These are phyloP conservation scores for Tachysurus vachellii DNA, from an alignment of 2,113 vertebrate genomes.

Conservation along the genomic window DNA sequence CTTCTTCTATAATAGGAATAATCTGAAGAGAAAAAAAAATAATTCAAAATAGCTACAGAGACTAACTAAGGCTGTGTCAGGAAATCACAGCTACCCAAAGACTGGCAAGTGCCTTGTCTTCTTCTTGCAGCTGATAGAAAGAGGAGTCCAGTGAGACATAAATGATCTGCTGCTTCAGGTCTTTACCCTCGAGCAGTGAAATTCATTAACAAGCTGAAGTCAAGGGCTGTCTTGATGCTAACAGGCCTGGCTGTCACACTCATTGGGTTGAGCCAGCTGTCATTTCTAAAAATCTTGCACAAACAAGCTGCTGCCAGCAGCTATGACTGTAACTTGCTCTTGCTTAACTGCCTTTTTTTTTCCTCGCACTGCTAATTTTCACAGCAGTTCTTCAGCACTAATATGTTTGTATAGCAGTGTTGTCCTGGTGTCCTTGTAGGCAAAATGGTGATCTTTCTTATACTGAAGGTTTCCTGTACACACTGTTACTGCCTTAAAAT, in stretches of 20 bases:
- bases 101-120: not conserved
- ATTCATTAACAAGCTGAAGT: constrained; percentile 35
- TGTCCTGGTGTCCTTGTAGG: constrained; percentile 30
- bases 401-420: constrained; percentile 14
- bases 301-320: constrained; percentile 31
- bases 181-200: constrained; percentile 10
- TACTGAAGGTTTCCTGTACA: not conserved
- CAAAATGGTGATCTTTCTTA: not conserved
- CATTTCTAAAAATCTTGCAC: constrained; percentile 18
- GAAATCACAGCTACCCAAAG: not conserved
- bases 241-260: constrained; percentile 33
- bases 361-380: not conserved
- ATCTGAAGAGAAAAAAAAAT: not conserved
- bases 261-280: constrained; percentile 27
- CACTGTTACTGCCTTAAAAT: not conserved
- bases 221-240: constrained; percentile 29
- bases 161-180: constrained; percentile 12
- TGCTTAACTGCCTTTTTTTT: not conserved
- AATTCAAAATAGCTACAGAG: not conserved
- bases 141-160: not conserved
- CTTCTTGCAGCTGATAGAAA: not conserved
- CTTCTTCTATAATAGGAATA: not conserved
- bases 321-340: constrained; percentile 9
- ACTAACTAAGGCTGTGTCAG: not conserved
- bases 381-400: constrained; percentile 11